Evolutionary conservation across 2,888 invertebrate genomes (phyloP), one percentile per base, ranked within the genome.

Genomic region (Marasmarcha lunaedactyla): DNA sequence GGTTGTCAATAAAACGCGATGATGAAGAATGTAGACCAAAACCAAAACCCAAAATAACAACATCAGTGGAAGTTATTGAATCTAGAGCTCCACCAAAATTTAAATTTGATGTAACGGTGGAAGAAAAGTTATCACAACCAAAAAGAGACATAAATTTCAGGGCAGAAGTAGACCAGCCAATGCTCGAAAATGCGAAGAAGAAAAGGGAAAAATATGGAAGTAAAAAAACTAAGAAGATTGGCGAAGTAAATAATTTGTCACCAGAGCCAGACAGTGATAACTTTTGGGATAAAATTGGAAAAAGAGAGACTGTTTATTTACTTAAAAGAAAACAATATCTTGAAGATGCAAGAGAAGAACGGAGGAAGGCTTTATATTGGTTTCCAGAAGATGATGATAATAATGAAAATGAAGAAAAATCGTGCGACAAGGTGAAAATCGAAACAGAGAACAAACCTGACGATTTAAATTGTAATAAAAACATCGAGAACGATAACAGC

Each of bases 251-350:
- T 40, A 44, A 53, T 30, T 51, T 49, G 12, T 74, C 78, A 1
- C 72, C 76, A 20, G 81, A 78, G 46, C 71, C 72, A 7, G 83
- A 81, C 1, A 71, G 72, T 45, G 78, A 76, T 9, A 87, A 89
- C 57, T 89, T 89, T 69, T 89, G 89, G 89, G 84, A 85, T 15
- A 84, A 83, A 67, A 87, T 89, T 45, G 89, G 87, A 2, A 85
- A 86, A 48, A 70, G 89, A 43, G 89, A 89, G 66, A 88, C 88
- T n/a, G 67, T 88, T 33, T 87, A 88, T 54, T 81, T 87, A 57
- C 67, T 69, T 39, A 84, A 86, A 52, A 79, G 88, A 44, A 87
- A 85, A 54, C 76, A 86, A 61, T 62, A 71, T 35, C 50, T 86
- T 35, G 63, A 71, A 15, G 85, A 86, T 44, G 59, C 57, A 10